A percentile compares a stretch with the other conserved stretches of the same genome.
Evolutionary conservation across 2,113 vertebrate species (phyloP).

Genomic region (Percopsis transmontana): DNA sequence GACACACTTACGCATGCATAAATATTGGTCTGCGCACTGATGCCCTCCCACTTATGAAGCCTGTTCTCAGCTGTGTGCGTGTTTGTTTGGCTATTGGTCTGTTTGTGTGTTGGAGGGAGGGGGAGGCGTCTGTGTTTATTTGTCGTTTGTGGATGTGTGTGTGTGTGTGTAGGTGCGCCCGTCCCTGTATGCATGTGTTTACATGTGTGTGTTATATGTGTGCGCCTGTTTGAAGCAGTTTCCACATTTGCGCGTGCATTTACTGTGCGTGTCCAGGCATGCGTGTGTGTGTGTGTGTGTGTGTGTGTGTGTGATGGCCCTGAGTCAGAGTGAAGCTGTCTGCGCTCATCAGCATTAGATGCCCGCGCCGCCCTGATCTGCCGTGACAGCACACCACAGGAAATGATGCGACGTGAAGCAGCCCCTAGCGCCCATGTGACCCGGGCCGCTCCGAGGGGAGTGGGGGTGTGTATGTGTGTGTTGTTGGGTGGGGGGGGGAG

Average conservation of each 20-base stretch:
- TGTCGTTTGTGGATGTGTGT: no score
- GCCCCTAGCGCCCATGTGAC: constrained; percentile 64
- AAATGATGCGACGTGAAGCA: constrained; percentile 63
- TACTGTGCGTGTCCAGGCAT: neutral
- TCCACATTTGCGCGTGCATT: neutral
- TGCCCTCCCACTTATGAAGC: constrained; percentile 32
- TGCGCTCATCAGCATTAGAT: constrained; percentile 65
- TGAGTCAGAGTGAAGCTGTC: constrained; percentile 72
- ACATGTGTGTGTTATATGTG: neutral
- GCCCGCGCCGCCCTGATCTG: constrained; percentile 59
- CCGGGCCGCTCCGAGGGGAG: constrained; percentile 13
- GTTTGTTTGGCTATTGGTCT: constrained; percentile 25
- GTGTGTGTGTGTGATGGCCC: constrained; percentile 30
- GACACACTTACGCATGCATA: constrained; percentile 51
- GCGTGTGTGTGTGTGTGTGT: constrained; percentile 2
- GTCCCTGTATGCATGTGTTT: neutral
- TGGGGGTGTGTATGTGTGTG: neutral
- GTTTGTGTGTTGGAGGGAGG: no score
- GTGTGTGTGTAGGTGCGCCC: no score
- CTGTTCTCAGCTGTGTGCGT: constrained; percentile 21
- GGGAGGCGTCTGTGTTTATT: no score
- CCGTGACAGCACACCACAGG: constrained; percentile 69
- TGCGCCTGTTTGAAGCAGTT: no score
- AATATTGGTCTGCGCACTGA: constrained; percentile 33
- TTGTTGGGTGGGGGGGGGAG: neutral